phyloP scores from a whole-genome alignment of 1,140 invertebrate species.

The Drosophila truncata region DNA sequence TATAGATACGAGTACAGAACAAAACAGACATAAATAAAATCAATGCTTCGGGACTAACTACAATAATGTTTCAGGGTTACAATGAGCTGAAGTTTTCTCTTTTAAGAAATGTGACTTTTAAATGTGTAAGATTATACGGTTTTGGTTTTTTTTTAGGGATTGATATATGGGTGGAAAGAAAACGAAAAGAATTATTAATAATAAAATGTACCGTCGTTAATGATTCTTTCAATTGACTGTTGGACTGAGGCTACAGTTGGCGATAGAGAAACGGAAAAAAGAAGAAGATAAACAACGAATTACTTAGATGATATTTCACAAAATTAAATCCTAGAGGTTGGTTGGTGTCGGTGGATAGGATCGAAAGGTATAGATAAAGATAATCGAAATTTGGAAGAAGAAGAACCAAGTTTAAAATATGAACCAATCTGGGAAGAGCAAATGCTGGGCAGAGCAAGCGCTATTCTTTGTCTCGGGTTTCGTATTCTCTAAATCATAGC shows the following conservation, averaged over 20 bases:
- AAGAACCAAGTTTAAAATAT: conserved; percentile 8
- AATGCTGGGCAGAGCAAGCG: conserved; percentile 60
- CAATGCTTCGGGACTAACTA: conserved; percentile 26
- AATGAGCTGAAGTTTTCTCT: background rate
- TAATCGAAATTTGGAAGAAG: conserved; percentile 37
- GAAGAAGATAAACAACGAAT: conserved; percentile 85
- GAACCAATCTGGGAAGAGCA: conserved; percentile 66
- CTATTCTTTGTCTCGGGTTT: conserved; percentile 60
- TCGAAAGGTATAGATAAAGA: conserved; percentile 32
- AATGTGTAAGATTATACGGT: conserved; percentile 12
- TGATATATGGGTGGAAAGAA: conserved; percentile 29
- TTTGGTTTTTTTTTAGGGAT: background rate
- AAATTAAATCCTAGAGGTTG: conserved; percentile 62
- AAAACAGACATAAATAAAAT: background rate
- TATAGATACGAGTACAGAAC: conserved; percentile 16
- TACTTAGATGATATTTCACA: conserved; percentile 78
- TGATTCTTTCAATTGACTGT: conserved; percentile 85
- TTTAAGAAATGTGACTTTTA: background rate
- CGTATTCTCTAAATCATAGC: conserved; percentile 37
- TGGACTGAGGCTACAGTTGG: conserved; percentile 85
- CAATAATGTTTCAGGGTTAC: conserved; percentile 13
- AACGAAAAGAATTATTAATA: conserved; percentile 75
- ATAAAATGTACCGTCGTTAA: conserved; percentile 84
- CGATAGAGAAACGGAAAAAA: conserved; percentile 84
- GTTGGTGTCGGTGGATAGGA: conserved; percentile 30